Evolutionary conservation across 1,140 invertebrate species (phyloP), one percentile per base, ranked within the genome.

Genomic region (Elymnias hypermnestra): DNA sequence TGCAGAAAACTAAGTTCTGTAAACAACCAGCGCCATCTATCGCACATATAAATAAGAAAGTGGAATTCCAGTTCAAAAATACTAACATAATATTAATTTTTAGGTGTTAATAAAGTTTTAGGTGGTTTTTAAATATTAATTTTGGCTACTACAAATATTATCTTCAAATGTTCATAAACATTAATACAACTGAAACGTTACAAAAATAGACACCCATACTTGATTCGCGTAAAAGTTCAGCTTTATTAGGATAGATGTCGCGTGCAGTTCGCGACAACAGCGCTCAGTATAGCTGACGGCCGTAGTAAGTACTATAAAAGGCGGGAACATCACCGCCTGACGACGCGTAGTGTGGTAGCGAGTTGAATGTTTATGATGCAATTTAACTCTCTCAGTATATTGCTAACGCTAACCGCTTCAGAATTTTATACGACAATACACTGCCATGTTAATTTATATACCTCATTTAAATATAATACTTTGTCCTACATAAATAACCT

Each of bases 321-420:
- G 50, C 48, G 59, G 54, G 49, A 59, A 58, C 52, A 58, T 49
- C 29, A 14, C 43, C 21, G 22, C 37, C 12, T 12, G 26, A 33
- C 43, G 28, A 38, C 33, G 38, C 42, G 39, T 46, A 45, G 37
- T 41, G 39, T 42, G 53, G 49, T 60, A 49, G 47, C 49, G 43
- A 57, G 54, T 41, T 29, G 45, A 62, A 79, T 73, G 68, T 81
- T 84, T 84, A 81, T 73, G 75, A 72, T 70, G 65, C 73, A 73
- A 74, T 82, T 82, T 74, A 72, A 70, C 76, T 66, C 75, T 66
- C 64, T 13, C 26, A 9, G 26, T 12, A 66, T 79, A 77, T 77
- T n/a, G n/a, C n/a, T n/a, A 79, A 72, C 69, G 63, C 64, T 43
- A 63, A 55, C 44, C 60, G 71, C 63, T 68, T 70, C 56, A 10